Percentiles rank a stretch among this genome's conserved stretches.
Evolutionary conservation across 2,888 invertebrate genomes (phyloP).

Genomic region (Lepidocyrtinus sp.): DNA sequence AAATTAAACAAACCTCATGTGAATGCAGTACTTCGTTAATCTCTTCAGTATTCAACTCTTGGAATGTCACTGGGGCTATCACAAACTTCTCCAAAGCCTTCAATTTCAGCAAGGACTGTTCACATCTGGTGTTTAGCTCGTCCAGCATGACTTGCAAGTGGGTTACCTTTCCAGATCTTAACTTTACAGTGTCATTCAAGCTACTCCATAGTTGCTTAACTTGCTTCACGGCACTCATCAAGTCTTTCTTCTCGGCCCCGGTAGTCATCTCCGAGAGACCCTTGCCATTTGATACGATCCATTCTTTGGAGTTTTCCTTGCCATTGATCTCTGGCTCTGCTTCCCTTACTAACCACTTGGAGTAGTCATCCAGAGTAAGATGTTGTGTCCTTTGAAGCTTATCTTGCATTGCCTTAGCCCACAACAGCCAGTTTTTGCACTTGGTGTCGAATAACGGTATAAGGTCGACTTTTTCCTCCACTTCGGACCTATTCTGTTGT

Average conservation of each 20-base stretch:
- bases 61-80: slow-evolving; percentile 80
- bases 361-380: slow-evolving; percentile 64
- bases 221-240: slow-evolving; percentile 76
- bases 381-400: slow-evolving; percentile 60
- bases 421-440: slow-evolving; percentile 67
- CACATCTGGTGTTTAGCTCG: slow-evolving; percentile 81
- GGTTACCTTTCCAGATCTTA: slow-evolving; percentile 81
- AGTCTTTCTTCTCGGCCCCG: slow-evolving; percentile 66
- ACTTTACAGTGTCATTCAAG: slow-evolving; percentile 77
- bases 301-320: slow-evolving; percentile 71
- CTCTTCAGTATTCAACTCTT: slow-evolving; percentile 75
- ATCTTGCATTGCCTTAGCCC: slow-evolving; percentile 64
- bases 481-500: slow-evolving; percentile 79
- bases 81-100: slow-evolving; percentile 82
- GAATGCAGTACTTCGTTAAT: slow-evolving; percentile 81
- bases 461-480: slow-evolving; percentile 83
- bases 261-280: slow-evolving; percentile 76
- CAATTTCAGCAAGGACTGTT: slow-evolving; percentile 82
- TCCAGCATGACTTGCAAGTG: slow-evolving; percentile 80
- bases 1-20: slow-evolving; percentile 76
- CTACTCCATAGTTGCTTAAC: slow-evolving; percentile 81
- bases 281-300: slow-evolving; percentile 81
- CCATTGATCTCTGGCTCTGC: slow-evolving; percentile 58
- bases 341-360: slow-evolving; percentile 57
- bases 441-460: slow-evolving; percentile 79